Conservation (phyloP, 2,888 invertebrate species). For the Tetranychus piercei region DNA sequence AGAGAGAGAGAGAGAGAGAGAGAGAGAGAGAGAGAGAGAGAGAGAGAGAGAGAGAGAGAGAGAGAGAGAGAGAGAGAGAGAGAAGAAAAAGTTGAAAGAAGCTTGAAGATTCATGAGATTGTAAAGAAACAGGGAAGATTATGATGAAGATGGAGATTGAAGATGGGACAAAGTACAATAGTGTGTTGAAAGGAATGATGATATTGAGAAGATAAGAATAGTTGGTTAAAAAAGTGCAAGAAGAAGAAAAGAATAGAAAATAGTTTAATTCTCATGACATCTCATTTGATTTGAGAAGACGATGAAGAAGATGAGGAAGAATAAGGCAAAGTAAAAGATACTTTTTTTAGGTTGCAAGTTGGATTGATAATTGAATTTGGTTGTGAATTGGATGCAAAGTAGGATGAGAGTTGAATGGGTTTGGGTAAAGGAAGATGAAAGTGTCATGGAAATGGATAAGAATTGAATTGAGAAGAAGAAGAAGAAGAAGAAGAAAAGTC, state of each 20-base stretch:
- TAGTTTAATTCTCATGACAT: neutral
- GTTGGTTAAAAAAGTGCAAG: neutral
- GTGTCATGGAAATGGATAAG: neutral
- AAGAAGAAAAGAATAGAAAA: neutral
- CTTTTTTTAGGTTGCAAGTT: neutral
- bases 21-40: neutral
- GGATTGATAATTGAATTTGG: neutral
- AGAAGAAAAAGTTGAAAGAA: too few species aligned
- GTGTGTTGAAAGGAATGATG: too few species aligned
- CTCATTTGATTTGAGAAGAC: neutral
- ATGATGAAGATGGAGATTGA: neutral
- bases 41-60: neutral
- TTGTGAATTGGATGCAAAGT: conserved; percentile 1
- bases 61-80: too few species aligned
- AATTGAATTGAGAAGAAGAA: neutral
- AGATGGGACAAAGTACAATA: neutral
- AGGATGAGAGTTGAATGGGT: neutral
- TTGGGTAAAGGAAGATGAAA: neutral
- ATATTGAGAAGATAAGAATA: too few species aligned
- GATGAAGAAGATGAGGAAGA: neutral
- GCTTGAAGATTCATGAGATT: neutral
- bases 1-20: neutral
- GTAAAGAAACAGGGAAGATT: neutral
- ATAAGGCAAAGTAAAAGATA: neutral
- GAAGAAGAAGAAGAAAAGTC: neutral